Base-by-base conservation (phyloP, 1,140 invertebrate genomes). In the Campoletis sonorensis region DNA sequence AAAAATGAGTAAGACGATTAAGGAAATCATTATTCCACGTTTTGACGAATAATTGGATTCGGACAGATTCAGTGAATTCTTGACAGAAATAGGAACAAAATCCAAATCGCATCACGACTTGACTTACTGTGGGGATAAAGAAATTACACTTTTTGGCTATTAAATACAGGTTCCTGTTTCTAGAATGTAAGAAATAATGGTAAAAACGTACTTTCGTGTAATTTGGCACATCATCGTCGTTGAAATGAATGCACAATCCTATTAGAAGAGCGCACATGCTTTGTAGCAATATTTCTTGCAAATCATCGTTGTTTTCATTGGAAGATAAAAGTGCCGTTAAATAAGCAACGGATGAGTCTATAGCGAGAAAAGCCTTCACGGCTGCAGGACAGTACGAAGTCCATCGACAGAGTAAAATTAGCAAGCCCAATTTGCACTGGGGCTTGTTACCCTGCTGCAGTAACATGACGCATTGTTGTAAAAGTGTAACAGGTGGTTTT, bases 211-310 rank as follows among this genome's bases (percentile, higher is more conserved):
- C 93, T 88, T 95, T 96, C 0, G 95, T 95, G 88, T 97, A 98
- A 83, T 94, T 94, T 45, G 95, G 92, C 27, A 97, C 95, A 1
- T 95, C 95, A 86, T 98, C 96, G 87, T 99, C 97, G 91, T 99
- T 99, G 91, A 97, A 98, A 82, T 97, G 94, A 70, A 99, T 94
- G 90, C 98, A 98, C 67, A 99, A 93, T 2, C 98, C 98, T 85
- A 99, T 95, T 7, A 99, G 92, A 89, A 99, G 98, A 2, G 99
- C 98, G 90, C 98, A 98, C 79, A 99, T 92, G 70, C 98, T 98
- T 90, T 93, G 92, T 75, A 92, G 84, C 33, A 92, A 85, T 77
- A 86, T 90, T 84, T 92, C 93, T 85, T 97, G 95, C 21, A 99
- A 93, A 67, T 99, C 92, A 84, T 96, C 95, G 45, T 89, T 91